Evolutionary conservation across 1,140 invertebrate species (phyloP).

Genomic region (Fopius arisanus): DNA sequence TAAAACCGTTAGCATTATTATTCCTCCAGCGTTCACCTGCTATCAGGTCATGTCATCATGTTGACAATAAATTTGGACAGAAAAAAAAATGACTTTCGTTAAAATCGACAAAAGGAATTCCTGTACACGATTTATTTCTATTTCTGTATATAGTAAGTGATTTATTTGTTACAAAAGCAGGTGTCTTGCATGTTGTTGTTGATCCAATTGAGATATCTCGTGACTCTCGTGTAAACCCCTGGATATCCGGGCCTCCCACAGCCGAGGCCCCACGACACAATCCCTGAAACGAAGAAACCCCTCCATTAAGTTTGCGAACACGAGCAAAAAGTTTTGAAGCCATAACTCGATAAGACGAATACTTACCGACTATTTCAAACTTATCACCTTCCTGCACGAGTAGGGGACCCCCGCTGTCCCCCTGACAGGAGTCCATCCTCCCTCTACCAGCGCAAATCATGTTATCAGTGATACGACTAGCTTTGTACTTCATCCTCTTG

Average conservation of each 20-base stretch:
- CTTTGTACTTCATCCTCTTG: conserved; percentile 81
- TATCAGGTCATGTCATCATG: conserved; percentile 37
- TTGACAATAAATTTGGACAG: too few species aligned
- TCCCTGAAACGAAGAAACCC: conserved; percentile 43
- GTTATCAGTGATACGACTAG: conserved; percentile 79
- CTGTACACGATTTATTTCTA: too few species aligned
- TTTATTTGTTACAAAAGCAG: conserved; percentile 65
- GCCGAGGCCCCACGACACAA: conserved; percentile 73
- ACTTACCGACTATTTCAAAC: conserved; percentile 77
- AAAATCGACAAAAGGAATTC: too few species aligned
- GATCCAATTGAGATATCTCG: conserved; percentile 75
- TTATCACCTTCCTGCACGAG: conserved; percentile 75
- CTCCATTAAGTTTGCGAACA: neutral
- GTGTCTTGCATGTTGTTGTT: conserved; percentile 68
- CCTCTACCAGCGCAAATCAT: conserved; percentile 83
- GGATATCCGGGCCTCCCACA: conserved; percentile 71
- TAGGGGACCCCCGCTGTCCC: conserved; percentile 84
- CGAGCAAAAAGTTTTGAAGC: neutral
- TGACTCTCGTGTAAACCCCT: conserved; percentile 77
- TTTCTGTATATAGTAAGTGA: neutral
- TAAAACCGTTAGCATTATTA: conserved; percentile 51
- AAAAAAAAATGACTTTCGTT: too few species aligned
- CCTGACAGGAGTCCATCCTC: conserved; percentile 83
- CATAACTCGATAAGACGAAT: conserved; percentile 9
- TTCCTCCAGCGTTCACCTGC: conserved; percentile 46